Evolutionary conservation across 2,113 vertebrate genomes (phyloP).

Genomic region (Seriola aureovittata): DNA sequence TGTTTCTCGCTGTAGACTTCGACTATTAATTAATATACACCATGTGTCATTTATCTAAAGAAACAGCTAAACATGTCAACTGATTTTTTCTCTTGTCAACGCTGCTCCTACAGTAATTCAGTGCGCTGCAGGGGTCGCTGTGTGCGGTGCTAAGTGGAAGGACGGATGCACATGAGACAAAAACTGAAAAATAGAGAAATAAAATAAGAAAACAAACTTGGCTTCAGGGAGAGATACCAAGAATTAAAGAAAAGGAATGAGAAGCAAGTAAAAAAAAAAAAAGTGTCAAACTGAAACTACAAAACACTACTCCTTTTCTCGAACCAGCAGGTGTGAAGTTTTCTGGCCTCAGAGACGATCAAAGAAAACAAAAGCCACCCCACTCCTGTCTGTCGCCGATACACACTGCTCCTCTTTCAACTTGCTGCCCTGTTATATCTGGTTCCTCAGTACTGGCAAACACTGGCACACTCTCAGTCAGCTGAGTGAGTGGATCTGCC

Average conservation of each 20-base stretch:
- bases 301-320: background rate
- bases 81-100: background rate
- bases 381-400: background rate
- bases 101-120: background rate
- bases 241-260: background rate
- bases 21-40: background rate
- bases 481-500: constrained; percentile 26
- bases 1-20: background rate
- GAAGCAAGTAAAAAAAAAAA: background rate
- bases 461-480: constrained; percentile 26
- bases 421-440: constrained; percentile 12
- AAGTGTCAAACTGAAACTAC: constrained; percentile 19
- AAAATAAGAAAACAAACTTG: background rate
- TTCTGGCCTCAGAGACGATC: constrained; percentile 21
- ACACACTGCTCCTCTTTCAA: constrained; percentile 35
- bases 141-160: background rate
- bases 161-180: background rate
- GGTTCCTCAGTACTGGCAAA: constrained; percentile 21
- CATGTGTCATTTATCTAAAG: background rate
- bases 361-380: background rate
- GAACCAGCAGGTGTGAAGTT: constrained; percentile 17
- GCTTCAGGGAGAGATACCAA: background rate
- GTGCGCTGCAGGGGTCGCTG: background rate
- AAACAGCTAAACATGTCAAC: background rate
- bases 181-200: background rate